Percentiles rank a stretch among this genome's conserved stretches.
phyloP scores from a whole-genome alignment of 2,888 invertebrate species.

The Gryllus longicercus region DNA sequence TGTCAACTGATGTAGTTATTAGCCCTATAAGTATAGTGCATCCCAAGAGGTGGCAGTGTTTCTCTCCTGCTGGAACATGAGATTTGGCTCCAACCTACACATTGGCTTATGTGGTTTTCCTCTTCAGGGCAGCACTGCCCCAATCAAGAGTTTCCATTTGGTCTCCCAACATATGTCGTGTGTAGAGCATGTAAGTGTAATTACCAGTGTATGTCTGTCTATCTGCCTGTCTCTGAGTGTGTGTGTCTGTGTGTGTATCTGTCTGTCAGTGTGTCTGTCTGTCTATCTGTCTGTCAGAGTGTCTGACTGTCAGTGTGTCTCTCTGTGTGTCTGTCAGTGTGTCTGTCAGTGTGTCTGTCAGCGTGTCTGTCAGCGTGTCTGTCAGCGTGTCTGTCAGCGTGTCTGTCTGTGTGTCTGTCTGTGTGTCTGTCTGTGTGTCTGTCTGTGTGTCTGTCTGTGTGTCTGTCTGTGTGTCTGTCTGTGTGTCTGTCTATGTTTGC shows the following conservation, averaged over 20 bases:
- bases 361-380: too few relatives aligned
- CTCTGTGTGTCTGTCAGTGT: background rate
- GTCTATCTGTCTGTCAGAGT: background rate
- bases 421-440: background rate
- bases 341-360: background rate
- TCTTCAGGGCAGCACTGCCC: too few relatives aligned
- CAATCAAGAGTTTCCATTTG: too few relatives aligned
- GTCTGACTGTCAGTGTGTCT: background rate
- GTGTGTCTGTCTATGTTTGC: background rate
- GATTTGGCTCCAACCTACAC: too few relatives aligned
- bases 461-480: background rate
- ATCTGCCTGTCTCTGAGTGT: background rate
- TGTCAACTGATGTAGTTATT: too few relatives aligned
- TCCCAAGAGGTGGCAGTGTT: too few relatives aligned
- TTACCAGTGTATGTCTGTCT: background rate
- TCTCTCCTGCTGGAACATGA: too few relatives aligned
- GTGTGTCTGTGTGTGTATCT: background rate
- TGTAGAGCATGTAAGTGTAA: too few relatives aligned
- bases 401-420: background rate
- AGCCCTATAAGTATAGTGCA: too few relatives aligned
- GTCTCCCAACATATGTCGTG: too few relatives aligned
- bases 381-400: too few relatives aligned
- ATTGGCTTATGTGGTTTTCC: too few relatives aligned
- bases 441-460: background rate
- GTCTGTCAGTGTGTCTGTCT: background rate